These are phyloP conservation scores for Chironomus tentans DNA, from an alignment of 2,888 invertebrate genomes.

Conservation along the genomic window DNA sequence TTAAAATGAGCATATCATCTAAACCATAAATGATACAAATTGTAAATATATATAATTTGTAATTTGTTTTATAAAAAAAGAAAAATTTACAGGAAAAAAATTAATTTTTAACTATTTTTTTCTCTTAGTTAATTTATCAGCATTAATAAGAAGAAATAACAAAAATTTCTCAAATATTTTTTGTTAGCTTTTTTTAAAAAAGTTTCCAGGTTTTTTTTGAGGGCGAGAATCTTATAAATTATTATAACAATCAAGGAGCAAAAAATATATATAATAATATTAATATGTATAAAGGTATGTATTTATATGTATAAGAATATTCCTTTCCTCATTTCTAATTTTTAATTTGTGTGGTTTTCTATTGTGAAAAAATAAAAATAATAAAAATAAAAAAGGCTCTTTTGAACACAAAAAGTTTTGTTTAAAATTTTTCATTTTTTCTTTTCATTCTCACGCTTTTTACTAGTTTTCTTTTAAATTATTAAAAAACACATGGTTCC, in stretches of 20 bases:
- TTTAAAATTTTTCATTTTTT: background rate
- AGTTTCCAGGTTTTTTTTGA: background rate
- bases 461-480: background rate
- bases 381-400: background rate
- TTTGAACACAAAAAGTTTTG: slow-evolving; percentile 22
- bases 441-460: background rate
- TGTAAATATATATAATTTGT: background rate
- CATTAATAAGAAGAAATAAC: too few species aligned
- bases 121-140: background rate
- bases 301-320: background rate
- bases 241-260: slow-evolving; percentile 20
- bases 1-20: too few species aligned
- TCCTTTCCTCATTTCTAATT: background rate
- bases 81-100: background rate
- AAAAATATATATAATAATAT: background rate
- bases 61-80: background rate
- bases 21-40: too few species aligned
- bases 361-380: background rate
- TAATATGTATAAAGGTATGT: background rate
- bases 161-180: background rate
- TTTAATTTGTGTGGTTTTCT: background rate
- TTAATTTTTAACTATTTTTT: background rate
- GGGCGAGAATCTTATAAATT: slow-evolving; percentile 6
- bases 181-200: background rate
- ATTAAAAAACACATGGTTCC: background rate